phyloP scores from a whole-genome alignment of 1,140 invertebrate genomes.

The Leptopilina clavipes region DNA sequence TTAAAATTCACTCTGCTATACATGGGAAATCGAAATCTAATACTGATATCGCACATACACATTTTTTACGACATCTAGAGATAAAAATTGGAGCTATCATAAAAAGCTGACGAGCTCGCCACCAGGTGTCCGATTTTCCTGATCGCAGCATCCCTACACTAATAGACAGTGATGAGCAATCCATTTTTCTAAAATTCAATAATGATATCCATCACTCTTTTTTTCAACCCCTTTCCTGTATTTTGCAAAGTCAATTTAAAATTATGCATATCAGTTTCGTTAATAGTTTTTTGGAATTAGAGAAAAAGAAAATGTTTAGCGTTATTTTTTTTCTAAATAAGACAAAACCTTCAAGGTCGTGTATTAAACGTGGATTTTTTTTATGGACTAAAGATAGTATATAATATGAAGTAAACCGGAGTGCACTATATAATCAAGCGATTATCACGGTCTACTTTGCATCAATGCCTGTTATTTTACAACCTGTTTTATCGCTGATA shows the following conservation, averaged over 20 bases:
- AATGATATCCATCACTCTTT: background rate
- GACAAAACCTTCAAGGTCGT: slow-evolving; percentile 5
- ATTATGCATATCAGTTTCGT: background rate
- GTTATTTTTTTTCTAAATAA: background rate
- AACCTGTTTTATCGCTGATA: slow-evolving; percentile 16
- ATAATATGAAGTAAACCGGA: background rate
- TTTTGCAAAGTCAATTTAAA: background rate
- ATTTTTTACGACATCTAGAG: background rate
- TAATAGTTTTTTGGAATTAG: background rate
- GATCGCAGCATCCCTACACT: slow-evolving; percentile 4
- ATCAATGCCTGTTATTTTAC: slow-evolving; percentile 12
- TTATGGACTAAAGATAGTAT: slow-evolving; percentile 23
- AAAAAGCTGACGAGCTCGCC: background rate
- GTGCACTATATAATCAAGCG: slow-evolving; percentile 22
- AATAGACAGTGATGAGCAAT: slow-evolving; percentile 12
- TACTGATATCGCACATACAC: no score
- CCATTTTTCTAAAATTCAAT: slow-evolving; percentile 7
- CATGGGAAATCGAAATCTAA: no score
- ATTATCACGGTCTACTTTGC: slow-evolving; percentile 28
- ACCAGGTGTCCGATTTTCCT: slow-evolving; percentile 8
- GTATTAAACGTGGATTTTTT: background rate
- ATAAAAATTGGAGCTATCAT: background rate
- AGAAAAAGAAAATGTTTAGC: background rate
- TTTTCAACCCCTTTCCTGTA: background rate
- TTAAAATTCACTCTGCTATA: no score